These are phyloP conservation scores for Sipha flava DNA, from an alignment of 1,140 invertebrate genomes.

Conservation along the genomic window DNA sequence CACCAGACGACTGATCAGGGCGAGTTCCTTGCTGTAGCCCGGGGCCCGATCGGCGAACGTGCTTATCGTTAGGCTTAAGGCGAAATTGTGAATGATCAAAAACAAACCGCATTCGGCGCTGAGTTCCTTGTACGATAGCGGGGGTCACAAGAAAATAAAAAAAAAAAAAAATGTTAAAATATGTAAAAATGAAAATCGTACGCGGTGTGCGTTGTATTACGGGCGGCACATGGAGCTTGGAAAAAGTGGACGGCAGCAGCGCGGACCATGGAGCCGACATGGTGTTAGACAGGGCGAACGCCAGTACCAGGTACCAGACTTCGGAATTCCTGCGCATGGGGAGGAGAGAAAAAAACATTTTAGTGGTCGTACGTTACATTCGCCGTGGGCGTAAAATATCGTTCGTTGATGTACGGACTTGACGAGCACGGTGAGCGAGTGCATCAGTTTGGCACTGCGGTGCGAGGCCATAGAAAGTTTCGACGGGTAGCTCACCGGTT, in stretches of 20 bases:
- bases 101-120: not conserved
- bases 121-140: not conserved
- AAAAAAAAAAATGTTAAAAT: not conserved
- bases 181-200: not conserved
- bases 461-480: not conserved
- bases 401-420: not conserved
- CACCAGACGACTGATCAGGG: not conserved
- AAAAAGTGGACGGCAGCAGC: not conserved
- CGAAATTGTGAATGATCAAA: not conserved
- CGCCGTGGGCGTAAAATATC: not conserved
- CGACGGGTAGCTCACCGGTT: not conserved
- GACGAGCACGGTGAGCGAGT: not conserved
- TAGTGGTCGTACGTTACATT: not conserved
- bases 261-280: not conserved
- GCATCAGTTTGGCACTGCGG: not conserved
- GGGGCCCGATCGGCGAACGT: not conserved
- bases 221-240: not conserved
- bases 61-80: not conserved
- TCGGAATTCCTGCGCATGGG: not conserved
- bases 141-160: too few relatives aligned
- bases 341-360: not conserved
- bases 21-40: not conserved
- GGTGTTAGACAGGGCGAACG: not conserved
- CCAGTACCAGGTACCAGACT: not conserved
- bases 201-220: not conserved